Base-by-base conservation (phyloP, 2,113 vertebrate species). In the Zosterops hypoxanthus region DNA sequence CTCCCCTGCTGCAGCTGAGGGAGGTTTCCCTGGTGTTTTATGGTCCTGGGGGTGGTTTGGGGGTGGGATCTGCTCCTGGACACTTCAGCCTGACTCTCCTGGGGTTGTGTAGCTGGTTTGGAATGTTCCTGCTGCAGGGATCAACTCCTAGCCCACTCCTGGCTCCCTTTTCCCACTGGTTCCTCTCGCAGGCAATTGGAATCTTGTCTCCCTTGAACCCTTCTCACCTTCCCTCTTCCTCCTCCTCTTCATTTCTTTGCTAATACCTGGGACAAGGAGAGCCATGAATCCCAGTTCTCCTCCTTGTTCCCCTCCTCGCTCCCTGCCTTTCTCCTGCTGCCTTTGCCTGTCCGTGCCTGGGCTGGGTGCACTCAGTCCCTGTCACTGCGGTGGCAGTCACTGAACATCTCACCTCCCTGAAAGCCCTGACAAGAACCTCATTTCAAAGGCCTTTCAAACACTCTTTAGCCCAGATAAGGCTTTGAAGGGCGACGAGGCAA, bases 401-500 rank as follows among this genome's bases (percentile, higher is more conserved):
- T 31, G 5, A 78, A 57, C 73, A 44, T 72, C 53, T 72, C 65
- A 41, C 57, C 75, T 76, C 64, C 85, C 70, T 33, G 29, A 72
- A 28, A 85, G 85, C 71, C 78, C 50, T 28, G 83, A 72, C 83
- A 86, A 41, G 80, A 69, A 33, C 46, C 59, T 76, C 72, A 6
- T 87, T 64, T 41, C 82, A 82, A 90, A 95, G 82, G 69, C 41
- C 73, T 86, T 90, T 93, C 86, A 89, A 66, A 41, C 9, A 1
- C 63, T 25, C 63, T 50, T 86, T 39, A 90, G 82, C 70, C 75
- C 68, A 55, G 90, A 83, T 88, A 73, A 85, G 77, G 56, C 80
- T 42, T 46, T 56, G 82, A 90, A 78, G 44, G 75, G 66, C 70
- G 59, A 94, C 39, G 85, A 86, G 90, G 87, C 90, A 71, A 90